A percentile compares a stretch with the other conserved stretches of the same genome.
Evolutionary conservation across 2,113 vertebrate species (phyloP).

Genomic region (Xiphophorus couchianus): DNA sequence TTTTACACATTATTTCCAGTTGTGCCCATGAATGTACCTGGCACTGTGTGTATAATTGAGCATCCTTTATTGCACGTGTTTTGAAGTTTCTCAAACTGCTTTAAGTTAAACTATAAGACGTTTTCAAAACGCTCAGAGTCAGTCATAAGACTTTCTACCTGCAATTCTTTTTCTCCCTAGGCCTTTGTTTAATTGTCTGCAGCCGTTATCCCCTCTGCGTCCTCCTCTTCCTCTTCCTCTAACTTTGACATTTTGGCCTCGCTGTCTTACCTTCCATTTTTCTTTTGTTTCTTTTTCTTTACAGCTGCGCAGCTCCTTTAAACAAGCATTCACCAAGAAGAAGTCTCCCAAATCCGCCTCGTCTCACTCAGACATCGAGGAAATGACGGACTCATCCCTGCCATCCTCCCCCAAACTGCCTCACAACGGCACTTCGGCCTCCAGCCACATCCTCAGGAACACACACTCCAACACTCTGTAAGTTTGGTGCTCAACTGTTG

Average conservation of each 20-base stretch:
- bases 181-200: conserved; percentile 39
- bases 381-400: conserved; percentile 96
- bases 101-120: not conserved
- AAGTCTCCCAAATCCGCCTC: conserved; percentile 98
- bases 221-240: conserved; percentile 14
- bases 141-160: conserved; percentile 28
- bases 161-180: conserved; percentile 21
- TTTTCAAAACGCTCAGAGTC: conserved; percentile 8
- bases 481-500: conserved; percentile 55
- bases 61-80: not conserved
- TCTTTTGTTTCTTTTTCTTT: conserved; percentile 26
- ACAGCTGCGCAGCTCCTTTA: conserved; percentile 98
- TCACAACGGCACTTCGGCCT: conserved; percentile 84
- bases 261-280: conserved; percentile 9
- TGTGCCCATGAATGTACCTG: not conserved
- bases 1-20: not conserved
- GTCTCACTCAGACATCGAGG: conserved; percentile 98
- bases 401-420: conserved; percentile 94
- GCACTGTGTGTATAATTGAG: not conserved
- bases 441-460: conserved; percentile 86
- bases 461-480: conserved; percentile 95
- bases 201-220: conserved; percentile 24
- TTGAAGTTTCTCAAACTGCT: not conserved
- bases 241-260: not conserved
- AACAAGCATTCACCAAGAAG: conserved; percentile 98